Base-by-base conservation (phyloP, 1,140 invertebrate species). In the Heterodera schachtii region DNA sequence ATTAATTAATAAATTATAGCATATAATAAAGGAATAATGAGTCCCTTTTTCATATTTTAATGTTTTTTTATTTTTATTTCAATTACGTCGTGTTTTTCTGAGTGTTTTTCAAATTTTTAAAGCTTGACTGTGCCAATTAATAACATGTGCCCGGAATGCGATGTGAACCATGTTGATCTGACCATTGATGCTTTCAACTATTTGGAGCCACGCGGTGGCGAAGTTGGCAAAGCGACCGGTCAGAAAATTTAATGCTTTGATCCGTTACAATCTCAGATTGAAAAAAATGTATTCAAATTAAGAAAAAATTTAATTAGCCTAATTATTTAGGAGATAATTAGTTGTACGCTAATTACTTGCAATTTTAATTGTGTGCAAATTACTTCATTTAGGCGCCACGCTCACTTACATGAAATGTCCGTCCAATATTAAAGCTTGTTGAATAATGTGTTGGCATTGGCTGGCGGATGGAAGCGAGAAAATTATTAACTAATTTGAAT, bases 121-220 rank as follows among this genome's bases (percentile, higher is more conserved):
- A 82, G 81, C 66, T n/a, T 69, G 43, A 83, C 52, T 11, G 47
- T 82, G 46, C 81, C 81, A 7, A 60, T 64, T 21, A 69, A 82
- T 19, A 82, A 82, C 64, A 82, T 83, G 41, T 82, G 81, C 43
- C 81, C 81, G n/a, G 81, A 82, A 66, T 82, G 81, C 46, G 47
- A 11, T 3, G 19, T n/a, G 8, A 75, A 78, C 64, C 81, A 82
- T 49, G 81, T 82, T 8, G 81, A 82, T 64, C 46, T 82, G 46
- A 84, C 81, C 4, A 49, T 16, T 19, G 69, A 19, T 4, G 81
- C 81, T 41, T 82, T 82, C 66, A 46, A 57, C 19, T 49, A 60
- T 49, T 31, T 82, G n/a, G 81, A 82, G 71, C 81, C 81, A 7
- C 21, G 81, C 21, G 80, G 80, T 3, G 80, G 81, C 67, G 44